Evolutionary conservation across 1,140 invertebrate genomes (phyloP).

Genomic region (Brachionus paranguensis): DNA sequence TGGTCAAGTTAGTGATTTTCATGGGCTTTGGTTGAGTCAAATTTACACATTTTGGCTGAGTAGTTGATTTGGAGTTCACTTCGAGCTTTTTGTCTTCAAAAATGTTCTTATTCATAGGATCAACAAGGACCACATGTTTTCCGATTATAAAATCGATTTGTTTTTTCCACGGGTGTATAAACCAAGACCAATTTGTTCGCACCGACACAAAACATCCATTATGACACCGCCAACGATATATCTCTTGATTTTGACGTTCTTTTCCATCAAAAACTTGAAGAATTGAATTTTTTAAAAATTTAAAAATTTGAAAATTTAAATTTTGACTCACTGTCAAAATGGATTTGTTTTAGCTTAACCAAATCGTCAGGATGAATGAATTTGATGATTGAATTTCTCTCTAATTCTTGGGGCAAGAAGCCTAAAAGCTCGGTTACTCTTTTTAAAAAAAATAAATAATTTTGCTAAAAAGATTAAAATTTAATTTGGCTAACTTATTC

Average conservation of each 20-base stretch:
- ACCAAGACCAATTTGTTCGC: constrained; percentile 35
- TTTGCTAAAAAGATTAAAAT: neutral
- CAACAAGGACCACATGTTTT: constrained; percentile 27
- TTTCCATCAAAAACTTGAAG: constrained; percentile 23
- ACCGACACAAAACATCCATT: constrained; percentile 37
- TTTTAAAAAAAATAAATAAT: neutral
- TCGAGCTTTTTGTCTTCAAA: constrained; percentile 24
- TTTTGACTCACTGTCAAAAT: neutral
- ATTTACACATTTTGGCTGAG: neutral
- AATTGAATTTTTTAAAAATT: neutral
- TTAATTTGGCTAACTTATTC: neutral
- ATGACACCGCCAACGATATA: constrained; percentile 4
- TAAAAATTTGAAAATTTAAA: neutral
- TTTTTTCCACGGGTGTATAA: constrained; percentile 37
- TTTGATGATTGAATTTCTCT: neutral
- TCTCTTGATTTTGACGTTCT: constrained; percentile 25
- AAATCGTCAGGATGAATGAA: constrained; percentile 34
- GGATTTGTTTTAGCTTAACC: constrained; percentile 27
- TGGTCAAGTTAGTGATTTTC: neutral
- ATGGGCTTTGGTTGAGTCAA: neutral
- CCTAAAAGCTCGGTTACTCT: constrained; percentile 33
- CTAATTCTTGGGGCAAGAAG: constrained; percentile 20
- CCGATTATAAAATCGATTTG: constrained; percentile 40
- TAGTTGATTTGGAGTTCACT: neutral
- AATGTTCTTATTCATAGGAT: constrained; percentile 30